Evolutionary conservation across 2,797 vertebrate species (phyloP).

Genomic region (Octomys mimax): DNA sequence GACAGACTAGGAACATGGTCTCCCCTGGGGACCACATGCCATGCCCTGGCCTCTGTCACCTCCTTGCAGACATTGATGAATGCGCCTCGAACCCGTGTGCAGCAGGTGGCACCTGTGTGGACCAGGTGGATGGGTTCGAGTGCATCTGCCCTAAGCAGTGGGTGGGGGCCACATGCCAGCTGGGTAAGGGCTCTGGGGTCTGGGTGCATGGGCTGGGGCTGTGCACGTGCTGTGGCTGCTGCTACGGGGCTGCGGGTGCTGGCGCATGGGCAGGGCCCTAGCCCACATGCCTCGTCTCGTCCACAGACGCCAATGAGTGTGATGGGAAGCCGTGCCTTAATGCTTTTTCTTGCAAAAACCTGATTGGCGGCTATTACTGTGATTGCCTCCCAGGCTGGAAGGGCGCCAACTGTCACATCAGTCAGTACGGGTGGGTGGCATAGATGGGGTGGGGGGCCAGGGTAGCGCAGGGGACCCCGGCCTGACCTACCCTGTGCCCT

Average conservation of each 20-base stretch:
- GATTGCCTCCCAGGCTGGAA: conserved; percentile 97
- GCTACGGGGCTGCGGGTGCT: neutral
- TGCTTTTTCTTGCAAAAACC: conserved; percentile 99
- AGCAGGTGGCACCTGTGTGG: conserved; percentile 95
- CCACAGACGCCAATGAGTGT: conserved; percentile 98
- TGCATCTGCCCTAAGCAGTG: conserved; percentile 96
- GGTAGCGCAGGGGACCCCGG: neutral
- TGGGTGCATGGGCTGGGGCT: neutral
- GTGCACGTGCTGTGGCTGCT: neutral
- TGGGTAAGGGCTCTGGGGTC: conserved; percentile 89
- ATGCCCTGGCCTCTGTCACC: rapidly evolving
- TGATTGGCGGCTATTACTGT: conserved; percentile 99
- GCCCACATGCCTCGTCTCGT: conserved; percentile 88
- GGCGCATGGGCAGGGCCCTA: neutral
- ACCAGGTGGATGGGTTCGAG: conserved; percentile 94
- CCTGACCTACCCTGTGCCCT: neutral
- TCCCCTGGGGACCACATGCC: neutral
- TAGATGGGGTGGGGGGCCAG: neutral
- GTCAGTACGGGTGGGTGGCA: conserved; percentile 93
- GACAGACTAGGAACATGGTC: neutral
- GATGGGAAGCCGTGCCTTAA: conserved; percentile 95
- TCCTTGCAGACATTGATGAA: conserved; percentile 94
- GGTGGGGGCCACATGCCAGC: conserved; percentile 96
- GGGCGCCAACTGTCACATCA: conserved; percentile 97
- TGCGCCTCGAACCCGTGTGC: conserved; percentile 95